Conservation (phyloP, 2,888 invertebrate species). For the Marronus borbonicus region DNA sequence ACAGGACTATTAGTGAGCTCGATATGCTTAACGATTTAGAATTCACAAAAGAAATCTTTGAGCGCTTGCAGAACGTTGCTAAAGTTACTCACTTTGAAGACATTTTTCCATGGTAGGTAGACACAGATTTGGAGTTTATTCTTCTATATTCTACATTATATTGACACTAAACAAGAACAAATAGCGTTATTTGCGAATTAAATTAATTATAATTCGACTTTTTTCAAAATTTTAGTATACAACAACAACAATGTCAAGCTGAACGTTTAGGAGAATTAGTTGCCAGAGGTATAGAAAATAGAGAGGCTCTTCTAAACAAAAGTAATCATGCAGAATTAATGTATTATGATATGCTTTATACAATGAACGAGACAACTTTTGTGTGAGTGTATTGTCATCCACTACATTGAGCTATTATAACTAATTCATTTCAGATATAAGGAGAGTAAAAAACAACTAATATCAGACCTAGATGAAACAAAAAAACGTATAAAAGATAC, state of each 20-base stretch:
- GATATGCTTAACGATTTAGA: conserved; percentile 65
- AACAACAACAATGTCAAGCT: conserved; percentile 73
- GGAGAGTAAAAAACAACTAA: conserved; percentile 40
- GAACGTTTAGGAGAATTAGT: conserved; percentile 71
- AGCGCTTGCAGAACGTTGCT: conserved; percentile 67
- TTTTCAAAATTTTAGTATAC: conserved; percentile 65
- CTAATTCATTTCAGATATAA: conserved; percentile 36
- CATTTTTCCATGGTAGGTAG: conserved; percentile 68
- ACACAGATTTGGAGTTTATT: not conserved
- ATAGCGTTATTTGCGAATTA: not conserved
- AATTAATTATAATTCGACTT: conserved; percentile 26
- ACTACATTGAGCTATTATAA: conserved; percentile 42
- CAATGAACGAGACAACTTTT: conserved; percentile 48
- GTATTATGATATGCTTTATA: conserved; percentile 54
- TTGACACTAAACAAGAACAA: not conserved
- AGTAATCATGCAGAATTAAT: conserved; percentile 72
- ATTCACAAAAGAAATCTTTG: conserved; percentile 68
- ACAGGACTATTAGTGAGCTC: conserved; percentile 60
- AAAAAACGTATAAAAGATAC: conserved; percentile 36
- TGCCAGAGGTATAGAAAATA: conserved; percentile 69
- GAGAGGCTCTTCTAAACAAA: conserved; percentile 71
- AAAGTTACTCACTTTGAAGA: conserved; percentile 69
- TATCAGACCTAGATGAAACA: conserved; percentile 8
- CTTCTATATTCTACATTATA: too few relatives aligned
- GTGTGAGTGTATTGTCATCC: conserved; percentile 44